Conservation (phyloP, 2,888 invertebrate genomes). For the Boloria selene region DNA sequence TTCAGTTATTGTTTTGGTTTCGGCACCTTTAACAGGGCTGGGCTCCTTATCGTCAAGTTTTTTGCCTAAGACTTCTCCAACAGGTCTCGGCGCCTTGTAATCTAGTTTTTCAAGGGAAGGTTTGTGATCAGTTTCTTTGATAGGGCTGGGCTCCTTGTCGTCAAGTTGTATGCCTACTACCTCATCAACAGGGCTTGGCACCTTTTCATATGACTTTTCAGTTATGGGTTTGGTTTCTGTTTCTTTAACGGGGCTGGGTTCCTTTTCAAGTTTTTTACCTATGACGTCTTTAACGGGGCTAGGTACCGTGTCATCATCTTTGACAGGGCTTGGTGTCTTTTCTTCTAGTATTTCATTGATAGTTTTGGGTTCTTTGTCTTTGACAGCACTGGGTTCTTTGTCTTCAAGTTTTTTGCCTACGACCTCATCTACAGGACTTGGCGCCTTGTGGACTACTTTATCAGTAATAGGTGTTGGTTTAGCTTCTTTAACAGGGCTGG, state of each 20-base stretch:
- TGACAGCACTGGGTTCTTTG: constrained; percentile 20
- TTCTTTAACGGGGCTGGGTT: constrained; percentile 18
- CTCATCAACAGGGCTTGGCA: background rate
- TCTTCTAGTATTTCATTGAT: constrained; percentile 13
- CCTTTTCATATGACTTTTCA: background rate
- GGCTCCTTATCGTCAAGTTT: constrained; percentile 24
- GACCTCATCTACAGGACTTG: constrained; percentile 8
- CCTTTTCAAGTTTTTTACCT: background rate
- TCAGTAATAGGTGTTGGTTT: background rate
- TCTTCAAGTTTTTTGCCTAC: background rate
- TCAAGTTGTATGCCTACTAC: constrained; percentile 7
- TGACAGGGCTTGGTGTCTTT: too few species aligned
- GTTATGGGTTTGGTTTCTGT: background rate
- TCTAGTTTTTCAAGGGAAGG: too few species aligned
- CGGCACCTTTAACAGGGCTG: constrained; percentile 18
- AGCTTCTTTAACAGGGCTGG: constrained; percentile 8
- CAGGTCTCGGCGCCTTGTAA: too few species aligned
- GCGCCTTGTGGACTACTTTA: constrained; percentile 24
- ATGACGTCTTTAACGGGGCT: constrained; percentile 22
- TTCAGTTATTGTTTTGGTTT: background rate
- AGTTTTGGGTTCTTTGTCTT: constrained; percentile 25
- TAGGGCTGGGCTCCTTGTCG: constrained; percentile 32
- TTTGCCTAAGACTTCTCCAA: too few species aligned
- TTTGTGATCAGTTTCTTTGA: constrained; percentile 17
- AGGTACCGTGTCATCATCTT: background rate